Percentiles rank a stretch among this genome's conserved stretches.
phyloP scores from a whole-genome alignment of 35 echinoderm and acorn worm species.

The Apostichopus parvimensis region DNA sequence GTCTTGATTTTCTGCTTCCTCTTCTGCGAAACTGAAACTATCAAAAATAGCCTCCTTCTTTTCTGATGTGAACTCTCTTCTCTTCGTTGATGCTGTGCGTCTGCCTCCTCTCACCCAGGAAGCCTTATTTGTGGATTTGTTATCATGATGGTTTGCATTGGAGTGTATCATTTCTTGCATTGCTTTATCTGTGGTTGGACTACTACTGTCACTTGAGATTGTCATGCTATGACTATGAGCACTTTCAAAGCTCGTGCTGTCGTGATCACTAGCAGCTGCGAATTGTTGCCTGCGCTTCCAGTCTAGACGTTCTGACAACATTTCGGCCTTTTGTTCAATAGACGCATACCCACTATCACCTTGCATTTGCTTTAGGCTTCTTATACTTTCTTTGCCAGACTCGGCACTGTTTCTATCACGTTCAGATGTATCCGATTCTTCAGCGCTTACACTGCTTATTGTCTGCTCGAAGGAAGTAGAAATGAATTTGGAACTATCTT shows the following conservation, averaged over 20 bases:
- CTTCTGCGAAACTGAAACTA: slow-evolving; percentile 98
- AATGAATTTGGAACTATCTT: slow-evolving; percentile 57
- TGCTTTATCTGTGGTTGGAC: slow-evolving; percentile 70
- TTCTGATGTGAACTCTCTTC: slow-evolving; percentile 89
- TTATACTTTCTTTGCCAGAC: slow-evolving; percentile 83
- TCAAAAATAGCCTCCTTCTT: slow-evolving; percentile 91
- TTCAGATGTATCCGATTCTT: slow-evolving; percentile 97
- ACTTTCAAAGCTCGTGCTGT: slow-evolving; percentile 98
- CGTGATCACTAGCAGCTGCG: slow-evolving; percentile 84
- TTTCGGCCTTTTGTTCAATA: slow-evolving; percentile 92
- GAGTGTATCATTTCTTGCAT: slow-evolving; percentile 43
- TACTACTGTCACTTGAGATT: slow-evolving; percentile 92
- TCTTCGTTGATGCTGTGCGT: slow-evolving; percentile 94
- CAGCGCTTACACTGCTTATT: slow-evolving; percentile 94
- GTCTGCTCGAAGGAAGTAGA: slow-evolving; percentile 84
- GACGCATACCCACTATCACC: slow-evolving; percentile 98
- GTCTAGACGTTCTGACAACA: slow-evolving; percentile 73
- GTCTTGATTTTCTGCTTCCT: slow-evolving; percentile 82
- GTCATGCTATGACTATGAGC: slow-evolving; percentile 73
- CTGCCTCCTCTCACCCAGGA: slow-evolving; percentile 76
- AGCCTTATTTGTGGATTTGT: slow-evolving; percentile 18
- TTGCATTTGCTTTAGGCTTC: slow-evolving; percentile 93
- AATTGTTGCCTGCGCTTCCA: slow-evolving; percentile 76
- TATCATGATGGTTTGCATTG: slow-evolving; percentile 48
- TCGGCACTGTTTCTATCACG: slow-evolving; percentile 77